Evolutionary conservation across 2,113 vertebrate species (phyloP), one percentile per base, ranked within the genome.

Genomic region (Epinephelus lanceolatus): DNA sequence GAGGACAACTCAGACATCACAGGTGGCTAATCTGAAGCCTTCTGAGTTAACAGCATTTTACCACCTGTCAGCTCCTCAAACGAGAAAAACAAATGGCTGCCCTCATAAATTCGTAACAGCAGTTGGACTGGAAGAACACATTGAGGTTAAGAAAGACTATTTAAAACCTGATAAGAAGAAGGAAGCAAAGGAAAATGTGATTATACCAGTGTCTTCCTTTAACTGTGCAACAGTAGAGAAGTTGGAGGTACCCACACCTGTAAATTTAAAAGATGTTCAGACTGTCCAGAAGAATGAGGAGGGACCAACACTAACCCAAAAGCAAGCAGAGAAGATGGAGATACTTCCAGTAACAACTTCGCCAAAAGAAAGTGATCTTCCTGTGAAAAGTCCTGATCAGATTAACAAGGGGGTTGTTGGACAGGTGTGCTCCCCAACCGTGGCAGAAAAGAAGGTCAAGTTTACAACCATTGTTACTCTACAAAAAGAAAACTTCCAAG

Each of bases 21-120:
- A 86, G 83, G 85, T 92, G 86, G 81, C 87, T 60, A 80, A 74
- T 85, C 83, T 51, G 45, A 93, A 81, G 63, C 30, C 72, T 71
- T 74, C 86, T 80, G 83, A 86, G 69, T 27, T 85, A 85, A 81
- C 62, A 25, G 49, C 55, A 80, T 74, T 76, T 74, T 52, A 66
- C 13, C n/a, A 79, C 25, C 69, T 62, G 23, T 45, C 65, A 69
- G n/a, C 23, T 49, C 25, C 15, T 63, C 47, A 65, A 5, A 19
- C 17, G 5, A 40, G 4, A 63, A 4, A n/a, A 21, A n/a, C 40
- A 67, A 17, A 71, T 55, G 62, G 33, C 13, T 1, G 6, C 15
- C 12, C 59, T 47, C 15, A 18, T 45, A 57, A 76, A 76, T 13
- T 59, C 15, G 4, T 2, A n/a, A 13, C 21, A 40, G 11, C 14